These are phyloP conservation scores for Chunga burmeisteri DNA, from an alignment of 2,113 vertebrate species.

Conservation along the genomic window DNA sequence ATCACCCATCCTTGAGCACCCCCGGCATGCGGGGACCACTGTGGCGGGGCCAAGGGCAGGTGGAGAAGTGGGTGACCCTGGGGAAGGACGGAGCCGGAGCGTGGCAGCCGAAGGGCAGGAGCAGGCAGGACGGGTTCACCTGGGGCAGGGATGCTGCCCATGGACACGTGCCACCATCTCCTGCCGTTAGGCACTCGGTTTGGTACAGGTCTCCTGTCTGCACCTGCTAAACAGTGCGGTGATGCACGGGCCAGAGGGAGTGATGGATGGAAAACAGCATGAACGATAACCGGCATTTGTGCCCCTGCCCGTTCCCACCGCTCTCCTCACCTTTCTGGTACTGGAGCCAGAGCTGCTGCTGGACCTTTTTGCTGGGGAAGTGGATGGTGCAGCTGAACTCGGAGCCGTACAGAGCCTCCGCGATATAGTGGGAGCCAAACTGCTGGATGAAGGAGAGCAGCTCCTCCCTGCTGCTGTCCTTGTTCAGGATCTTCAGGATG, in stretches of 20 bases:
- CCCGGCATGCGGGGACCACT: rapidly evolving
- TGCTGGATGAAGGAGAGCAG: slow-evolving; percentile 90
- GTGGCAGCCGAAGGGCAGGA: background rate
- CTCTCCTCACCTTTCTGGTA: slow-evolving; percentile 95
- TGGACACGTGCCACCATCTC: background rate
- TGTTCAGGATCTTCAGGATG: slow-evolving; percentile 90
- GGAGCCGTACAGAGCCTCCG: slow-evolving; percentile 92
- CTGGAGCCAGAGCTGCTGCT: slow-evolving; percentile 99
- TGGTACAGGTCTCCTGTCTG: background rate
- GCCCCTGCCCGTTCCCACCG: rapidly evolving
- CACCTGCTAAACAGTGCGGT: rapidly evolving
- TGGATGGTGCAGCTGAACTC: slow-evolving; percentile 96
- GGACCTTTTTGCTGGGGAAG: slow-evolving; percentile 97
- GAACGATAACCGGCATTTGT: rapidly evolving
- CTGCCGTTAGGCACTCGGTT: background rate
- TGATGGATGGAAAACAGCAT: background rate
- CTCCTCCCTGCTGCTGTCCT: slow-evolving; percentile 92
- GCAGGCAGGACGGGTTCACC: background rate
- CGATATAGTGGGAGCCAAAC: slow-evolving; percentile 93
- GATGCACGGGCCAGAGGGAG: background rate
- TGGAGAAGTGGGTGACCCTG: background rate
- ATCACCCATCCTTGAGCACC: slow-evolving; percentile 26
- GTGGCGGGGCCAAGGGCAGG: rapidly evolving
- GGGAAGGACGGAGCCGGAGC: background rate
- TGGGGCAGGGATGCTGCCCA: background rate